Evolutionary conservation across 2,113 vertebrate species (phyloP).

Genomic region (Taxidea taxus): DNA sequence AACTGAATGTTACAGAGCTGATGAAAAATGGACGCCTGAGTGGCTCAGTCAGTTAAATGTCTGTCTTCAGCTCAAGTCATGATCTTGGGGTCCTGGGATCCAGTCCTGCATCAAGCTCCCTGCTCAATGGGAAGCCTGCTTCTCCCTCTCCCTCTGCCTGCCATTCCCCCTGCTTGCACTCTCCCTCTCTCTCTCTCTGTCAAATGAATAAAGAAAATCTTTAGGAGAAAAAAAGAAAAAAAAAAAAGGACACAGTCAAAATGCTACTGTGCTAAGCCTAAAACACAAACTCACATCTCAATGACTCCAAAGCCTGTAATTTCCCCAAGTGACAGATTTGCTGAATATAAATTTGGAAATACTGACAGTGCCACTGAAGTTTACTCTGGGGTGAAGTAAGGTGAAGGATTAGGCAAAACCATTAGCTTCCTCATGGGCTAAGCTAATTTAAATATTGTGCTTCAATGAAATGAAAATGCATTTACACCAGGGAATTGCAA

Average conservation of each 20-base stretch:
- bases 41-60: no score
- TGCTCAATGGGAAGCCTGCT: no score
- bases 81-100: no score
- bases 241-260: neutral
- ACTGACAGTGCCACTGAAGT: neutral
- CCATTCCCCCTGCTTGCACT: no score
- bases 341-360: neutral
- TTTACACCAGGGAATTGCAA: neutral
- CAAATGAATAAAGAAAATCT: no score
- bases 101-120: no score
- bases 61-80: no score
- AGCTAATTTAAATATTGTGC: neutral
- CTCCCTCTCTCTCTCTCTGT: no score
- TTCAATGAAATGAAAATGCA: neutral
- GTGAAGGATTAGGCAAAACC: neutral
- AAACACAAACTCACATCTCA: neutral
- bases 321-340: neutral
- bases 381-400: neutral
- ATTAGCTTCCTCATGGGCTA: neutral
- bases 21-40: neutral
- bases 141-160: no score
- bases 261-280: neutral
- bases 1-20: neutral
- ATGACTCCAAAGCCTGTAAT: neutral
- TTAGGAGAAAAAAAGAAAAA: neutral